Evolutionary conservation across 2,888 invertebrate species (phyloP).

Genomic region (Folsomia candida): DNA sequence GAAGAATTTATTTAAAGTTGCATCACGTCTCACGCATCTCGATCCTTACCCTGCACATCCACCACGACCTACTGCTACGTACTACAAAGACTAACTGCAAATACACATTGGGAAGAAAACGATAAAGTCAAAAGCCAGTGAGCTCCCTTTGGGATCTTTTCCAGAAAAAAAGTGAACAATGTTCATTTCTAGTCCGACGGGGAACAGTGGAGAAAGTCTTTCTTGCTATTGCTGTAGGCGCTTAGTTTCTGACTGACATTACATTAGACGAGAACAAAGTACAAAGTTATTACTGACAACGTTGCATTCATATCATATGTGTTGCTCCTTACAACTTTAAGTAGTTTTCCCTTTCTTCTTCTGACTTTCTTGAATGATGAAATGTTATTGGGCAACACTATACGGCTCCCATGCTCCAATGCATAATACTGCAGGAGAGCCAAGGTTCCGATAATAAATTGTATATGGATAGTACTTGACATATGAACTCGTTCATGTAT

Average conservation of each 20-base stretch:
- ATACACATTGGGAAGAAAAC: not conserved
- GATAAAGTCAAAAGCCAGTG: not conserved
- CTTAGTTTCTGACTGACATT: not conserved
- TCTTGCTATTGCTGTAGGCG: not conserved
- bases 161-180: not conserved
- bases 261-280: not conserved
- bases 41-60: not conserved
- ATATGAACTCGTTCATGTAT: no score
- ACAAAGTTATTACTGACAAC: not conserved
- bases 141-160: not conserved
- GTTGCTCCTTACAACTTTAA: not conserved
- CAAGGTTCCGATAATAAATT: no score
- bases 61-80: no score
- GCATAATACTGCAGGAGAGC: no score
- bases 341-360: not conserved
- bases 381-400: not conserved
- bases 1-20: slow-evolving; percentile 3
- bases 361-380: not conserved
- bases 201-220: not conserved
- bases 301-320: not conserved
- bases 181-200: not conserved
- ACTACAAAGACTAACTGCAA: no score
- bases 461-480: no score
- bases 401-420: no score
- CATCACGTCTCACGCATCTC: not conserved